Percentiles rank a stretch among this genome's conserved stretches.
Evolutionary conservation across 2,888 invertebrate genomes (phyloP).

Genomic region (Pardosa pseudoannulata): DNA sequence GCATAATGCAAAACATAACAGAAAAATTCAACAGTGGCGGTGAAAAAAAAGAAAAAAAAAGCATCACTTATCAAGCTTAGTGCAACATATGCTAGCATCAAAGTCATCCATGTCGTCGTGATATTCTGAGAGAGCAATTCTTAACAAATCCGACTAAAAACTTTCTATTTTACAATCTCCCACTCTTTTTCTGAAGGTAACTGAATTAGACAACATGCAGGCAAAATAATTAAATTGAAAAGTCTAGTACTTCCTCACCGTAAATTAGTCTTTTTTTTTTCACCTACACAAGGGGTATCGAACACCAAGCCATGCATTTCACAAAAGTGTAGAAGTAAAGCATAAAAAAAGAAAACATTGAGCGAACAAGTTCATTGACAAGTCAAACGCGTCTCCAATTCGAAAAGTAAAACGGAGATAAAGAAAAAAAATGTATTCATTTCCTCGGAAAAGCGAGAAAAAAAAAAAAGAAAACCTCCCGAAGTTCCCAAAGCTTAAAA

Average conservation of each 20-base stretch:
- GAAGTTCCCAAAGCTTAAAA: constrained; percentile 48
- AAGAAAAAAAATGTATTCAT: constrained; percentile 33
- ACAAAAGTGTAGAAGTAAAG: neutral
- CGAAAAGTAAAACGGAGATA: constrained; percentile 7
- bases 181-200: neutral
- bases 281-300: neutral
- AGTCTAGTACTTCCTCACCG: neutral
- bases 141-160: too few relatives aligned
- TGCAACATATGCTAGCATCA: too few relatives aligned
- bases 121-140: too few relatives aligned
- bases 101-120: too few relatives aligned
- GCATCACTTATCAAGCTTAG: too few relatives aligned
- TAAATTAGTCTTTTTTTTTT: neutral
- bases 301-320: neutral
- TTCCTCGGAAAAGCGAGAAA: constrained; percentile 38
- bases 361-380: constrained; percentile 48
- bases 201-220: neutral
- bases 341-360: neutral
- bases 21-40: too few relatives aligned
- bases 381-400: constrained; percentile 36
- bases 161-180: too few relatives aligned
- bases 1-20: too few relatives aligned
- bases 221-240: constrained; percentile 9
- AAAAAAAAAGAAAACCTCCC: too few relatives aligned
- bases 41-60: too few relatives aligned